These are phyloP conservation scores for Maniola hyperantus DNA, from an alignment of 2,888 invertebrate species.

Conservation along the genomic window DNA sequence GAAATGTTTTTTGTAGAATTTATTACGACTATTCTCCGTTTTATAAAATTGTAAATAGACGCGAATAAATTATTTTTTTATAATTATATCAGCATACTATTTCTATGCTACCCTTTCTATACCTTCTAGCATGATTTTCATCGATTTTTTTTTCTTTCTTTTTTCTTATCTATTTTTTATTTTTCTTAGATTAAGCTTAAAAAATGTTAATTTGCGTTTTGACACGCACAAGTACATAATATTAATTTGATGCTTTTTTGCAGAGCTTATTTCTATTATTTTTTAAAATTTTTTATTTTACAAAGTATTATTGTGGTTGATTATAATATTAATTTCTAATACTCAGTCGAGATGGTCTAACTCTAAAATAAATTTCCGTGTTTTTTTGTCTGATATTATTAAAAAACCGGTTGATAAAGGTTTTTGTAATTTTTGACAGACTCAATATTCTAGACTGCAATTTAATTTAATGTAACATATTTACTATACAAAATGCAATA, in stretches of 20 bases:
- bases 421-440: too few relatives aligned
- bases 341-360: not conserved
- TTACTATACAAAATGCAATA: too few relatives aligned
- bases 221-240: slow-evolving; percentile 5
- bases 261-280: slow-evolving; percentile 11
- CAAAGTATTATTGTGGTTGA: slow-evolving; percentile 32
- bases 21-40: too few relatives aligned
- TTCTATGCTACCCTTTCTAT: not conserved
- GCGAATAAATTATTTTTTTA: not conserved
- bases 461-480: too few relatives aligned
- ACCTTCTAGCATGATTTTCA: slow-evolving; percentile 37
- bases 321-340: not conserved
- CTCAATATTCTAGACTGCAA: too few relatives aligned
- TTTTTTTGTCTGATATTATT: not conserved
- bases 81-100: not conserved
- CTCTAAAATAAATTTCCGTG: not conserved
- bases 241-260: slow-evolving; percentile 26
- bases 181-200: slow-evolving; percentile 12
- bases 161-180: slow-evolving; percentile 14
- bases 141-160: slow-evolving; percentile 16
- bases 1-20: too few relatives aligned
- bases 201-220: slow-evolving; percentile 3
- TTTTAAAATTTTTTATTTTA: slow-evolving; percentile 9
- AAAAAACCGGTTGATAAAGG: too few relatives aligned
- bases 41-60: slow-evolving; percentile 3